Percentiles rank a stretch among this genome's conserved stretches.
phyloP scores from a whole-genome alignment of 1,140 invertebrate species.

The Bombus terrestris region DNA sequence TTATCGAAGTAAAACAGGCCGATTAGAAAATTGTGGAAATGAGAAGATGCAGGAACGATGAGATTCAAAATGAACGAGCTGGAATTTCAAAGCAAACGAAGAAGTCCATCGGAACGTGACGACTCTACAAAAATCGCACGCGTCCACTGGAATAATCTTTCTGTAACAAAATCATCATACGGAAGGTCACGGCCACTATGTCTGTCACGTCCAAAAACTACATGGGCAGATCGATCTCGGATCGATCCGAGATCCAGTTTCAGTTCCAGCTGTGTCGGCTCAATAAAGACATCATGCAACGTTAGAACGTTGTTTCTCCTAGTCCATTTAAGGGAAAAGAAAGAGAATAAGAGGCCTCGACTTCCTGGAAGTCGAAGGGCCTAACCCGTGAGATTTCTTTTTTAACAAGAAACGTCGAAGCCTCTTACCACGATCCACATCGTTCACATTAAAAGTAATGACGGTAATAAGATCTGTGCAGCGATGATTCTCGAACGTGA shows the following conservation, averaged over 20 bases:
- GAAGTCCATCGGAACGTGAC: no score
- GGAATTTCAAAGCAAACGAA: neutral
- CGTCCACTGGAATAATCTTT: neutral
- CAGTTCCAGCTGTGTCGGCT: neutral
- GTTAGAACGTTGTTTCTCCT: neutral
- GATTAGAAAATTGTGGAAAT: no score
- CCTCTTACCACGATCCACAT: neutral
- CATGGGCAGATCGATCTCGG: slow-evolving; percentile 10
- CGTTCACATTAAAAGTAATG: slow-evolving; percentile 2
- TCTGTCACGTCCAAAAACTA: neutral
- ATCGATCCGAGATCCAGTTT: slow-evolving; percentile 8
- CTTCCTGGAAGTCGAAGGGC: slow-evolving; percentile 3
- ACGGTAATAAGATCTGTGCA: neutral
- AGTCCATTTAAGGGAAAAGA: neutral
- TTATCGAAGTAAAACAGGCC: no score
- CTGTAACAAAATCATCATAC: neutral
- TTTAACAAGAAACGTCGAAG: neutral
- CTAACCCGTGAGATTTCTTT: neutral
- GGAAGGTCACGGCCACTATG: no score
- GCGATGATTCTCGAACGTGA: neutral
- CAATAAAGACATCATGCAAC: slow-evolving; percentile 25
- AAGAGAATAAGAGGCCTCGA: neutral
- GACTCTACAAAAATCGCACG: fast-evolving
- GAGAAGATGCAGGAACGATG: neutral
- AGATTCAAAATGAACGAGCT: neutral